Conservation (phyloP, 2,113 vertebrate genomes). For the Marcusenius ussheri region DNA sequence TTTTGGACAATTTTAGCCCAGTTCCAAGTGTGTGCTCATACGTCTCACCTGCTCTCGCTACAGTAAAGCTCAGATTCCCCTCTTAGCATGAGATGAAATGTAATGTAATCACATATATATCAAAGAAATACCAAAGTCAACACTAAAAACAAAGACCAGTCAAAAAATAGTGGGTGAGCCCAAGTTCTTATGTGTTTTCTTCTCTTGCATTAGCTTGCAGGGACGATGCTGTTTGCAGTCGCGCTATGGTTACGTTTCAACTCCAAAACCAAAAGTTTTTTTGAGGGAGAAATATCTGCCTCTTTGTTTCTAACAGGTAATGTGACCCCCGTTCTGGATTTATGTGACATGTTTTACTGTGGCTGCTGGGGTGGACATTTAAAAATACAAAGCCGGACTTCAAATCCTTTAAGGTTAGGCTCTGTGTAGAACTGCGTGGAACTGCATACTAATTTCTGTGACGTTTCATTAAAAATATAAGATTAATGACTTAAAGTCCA, state of each 20-base stretch:
- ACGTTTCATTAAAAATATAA: neutral
- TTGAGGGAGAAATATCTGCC: slow-evolving; percentile 58
- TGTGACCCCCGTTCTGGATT: slow-evolving; percentile 6
- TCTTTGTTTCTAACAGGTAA: slow-evolving; percentile 81
- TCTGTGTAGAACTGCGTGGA: neutral
- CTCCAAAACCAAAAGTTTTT: slow-evolving; percentile 72
- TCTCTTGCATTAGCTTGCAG: slow-evolving; percentile 67
- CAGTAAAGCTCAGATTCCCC: neutral
- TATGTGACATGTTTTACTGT: neutral
- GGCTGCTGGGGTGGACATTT: neutral
- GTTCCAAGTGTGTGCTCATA: too few species aligned
- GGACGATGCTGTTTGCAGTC: slow-evolving; percentile 78
- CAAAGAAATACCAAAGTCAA: neutral
- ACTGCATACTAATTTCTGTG: neutral
- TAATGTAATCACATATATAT: neutral
- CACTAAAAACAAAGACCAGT: neutral
- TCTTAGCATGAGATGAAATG: neutral
- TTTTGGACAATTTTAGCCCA: too few species aligned
- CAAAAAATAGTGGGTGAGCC: neutral
- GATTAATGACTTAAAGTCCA: neutral
- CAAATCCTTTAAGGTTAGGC: neutral
- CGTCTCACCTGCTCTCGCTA: neutral
- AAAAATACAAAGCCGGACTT: neutral
- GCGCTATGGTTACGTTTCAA: slow-evolving; percentile 93
- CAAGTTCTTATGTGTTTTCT: neutral